A percentile compares a stretch with the other conserved stretches of the same genome.
phyloP scores from a whole-genome alignment of 1,140 invertebrate genomes.

The Cataglyphis hispanica region DNA sequence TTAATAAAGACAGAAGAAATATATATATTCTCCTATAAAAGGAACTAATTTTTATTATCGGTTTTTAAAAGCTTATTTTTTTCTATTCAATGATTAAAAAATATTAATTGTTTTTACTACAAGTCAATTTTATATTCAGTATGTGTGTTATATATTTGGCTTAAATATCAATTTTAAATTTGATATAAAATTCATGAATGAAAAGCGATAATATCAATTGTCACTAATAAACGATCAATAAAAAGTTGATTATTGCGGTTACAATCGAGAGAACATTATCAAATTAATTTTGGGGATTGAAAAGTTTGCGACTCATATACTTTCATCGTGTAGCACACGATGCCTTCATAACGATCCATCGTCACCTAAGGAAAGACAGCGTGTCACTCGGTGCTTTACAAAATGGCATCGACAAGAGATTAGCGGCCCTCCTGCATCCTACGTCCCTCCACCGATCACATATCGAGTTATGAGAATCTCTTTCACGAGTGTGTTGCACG shows the following conservation, averaged over 20 bases:
- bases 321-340: constrained; percentile 25
- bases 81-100: not conserved
- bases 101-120: not conserved
- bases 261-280: not conserved
- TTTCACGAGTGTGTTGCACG: constrained; percentile 61
- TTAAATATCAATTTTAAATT: not conserved
- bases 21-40: not conserved
- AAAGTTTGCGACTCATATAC: constrained; percentile 2
- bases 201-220: not conserved
- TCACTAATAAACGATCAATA: not conserved
- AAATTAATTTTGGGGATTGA: constrained; percentile 14
- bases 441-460: not conserved
- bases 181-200: not conserved
- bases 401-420: constrained; percentile 82
- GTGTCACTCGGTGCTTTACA: constrained; percentile 66
- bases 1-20: not conserved
- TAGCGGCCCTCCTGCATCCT: constrained; percentile 79
- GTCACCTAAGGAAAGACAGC: constrained; percentile 41
- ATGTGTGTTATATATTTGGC: not conserved
- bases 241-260: not conserved
- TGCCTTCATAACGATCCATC: constrained; percentile 37
- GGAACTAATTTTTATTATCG: not conserved
- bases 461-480: constrained; percentile 83
- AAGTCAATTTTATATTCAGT: not conserved
- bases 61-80: not conserved